Conservation (phyloP, 2,113 vertebrate genomes). For the Chaetops frenatus region DNA sequence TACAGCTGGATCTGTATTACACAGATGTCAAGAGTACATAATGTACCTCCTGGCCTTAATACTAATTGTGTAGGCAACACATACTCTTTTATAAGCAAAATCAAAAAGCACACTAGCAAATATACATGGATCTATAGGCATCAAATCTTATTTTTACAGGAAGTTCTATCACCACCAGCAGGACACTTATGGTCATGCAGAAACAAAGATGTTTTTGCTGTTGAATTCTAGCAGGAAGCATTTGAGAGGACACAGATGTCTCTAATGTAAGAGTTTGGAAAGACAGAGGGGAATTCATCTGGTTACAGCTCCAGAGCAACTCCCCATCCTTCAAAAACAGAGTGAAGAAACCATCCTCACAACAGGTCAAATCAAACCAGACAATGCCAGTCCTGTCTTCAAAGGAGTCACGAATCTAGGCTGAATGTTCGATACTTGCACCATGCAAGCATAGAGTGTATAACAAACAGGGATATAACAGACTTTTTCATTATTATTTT, state of each 20-base stretch:
- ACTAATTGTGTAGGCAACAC: background rate
- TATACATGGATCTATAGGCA: background rate
- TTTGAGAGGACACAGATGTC: background rate
- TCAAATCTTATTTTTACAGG: background rate
- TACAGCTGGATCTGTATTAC: background rate
- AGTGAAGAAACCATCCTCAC: background rate
- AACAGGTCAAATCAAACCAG: background rate
- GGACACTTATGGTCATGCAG: background rate
- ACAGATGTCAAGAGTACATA: background rate
- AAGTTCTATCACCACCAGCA: background rate
- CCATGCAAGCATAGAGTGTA: background rate
- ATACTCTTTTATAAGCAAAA: background rate
- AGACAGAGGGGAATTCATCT: background rate
- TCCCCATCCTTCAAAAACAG: background rate
- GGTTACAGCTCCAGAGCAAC: background rate
- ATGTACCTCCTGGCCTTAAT: background rate
- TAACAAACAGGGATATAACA: background rate
- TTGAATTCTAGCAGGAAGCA: background rate
- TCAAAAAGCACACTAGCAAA: background rate
- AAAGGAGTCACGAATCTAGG: background rate
- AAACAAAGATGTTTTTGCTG: background rate
- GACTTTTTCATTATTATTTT: background rate
- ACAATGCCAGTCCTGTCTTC: background rate
- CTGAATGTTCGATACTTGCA: background rate
- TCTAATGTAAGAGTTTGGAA: background rate